These are phyloP conservation scores for Grammomys dolichurus DNA, from an alignment of 2,113 vertebrate species.

Conservation along the genomic window DNA sequence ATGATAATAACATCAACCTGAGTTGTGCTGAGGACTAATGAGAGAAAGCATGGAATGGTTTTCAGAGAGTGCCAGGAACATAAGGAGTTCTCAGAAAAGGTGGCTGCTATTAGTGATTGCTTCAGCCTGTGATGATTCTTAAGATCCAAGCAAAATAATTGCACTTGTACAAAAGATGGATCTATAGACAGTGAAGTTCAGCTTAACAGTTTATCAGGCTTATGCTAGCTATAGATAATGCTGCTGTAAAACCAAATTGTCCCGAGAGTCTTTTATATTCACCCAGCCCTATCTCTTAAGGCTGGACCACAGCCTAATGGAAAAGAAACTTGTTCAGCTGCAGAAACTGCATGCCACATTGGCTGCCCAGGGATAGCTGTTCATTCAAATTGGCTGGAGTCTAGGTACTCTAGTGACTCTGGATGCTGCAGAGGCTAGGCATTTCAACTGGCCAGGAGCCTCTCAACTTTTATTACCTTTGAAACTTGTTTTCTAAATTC, in stretches of 20 bases:
- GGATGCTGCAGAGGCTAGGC: not conserved
- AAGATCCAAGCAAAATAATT: not conserved
- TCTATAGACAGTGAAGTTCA: slow-evolving; percentile 14
- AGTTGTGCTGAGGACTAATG: slow-evolving; percentile 35
- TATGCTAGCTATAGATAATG: not conserved
- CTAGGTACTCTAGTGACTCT: not conserved
- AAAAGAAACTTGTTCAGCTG: not conserved
- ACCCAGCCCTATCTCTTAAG: not conserved
- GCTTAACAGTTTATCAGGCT: not conserved
- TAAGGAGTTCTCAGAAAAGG: slow-evolving; percentile 11
- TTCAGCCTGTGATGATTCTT: not conserved
- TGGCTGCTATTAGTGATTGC: slow-evolving; percentile 21
- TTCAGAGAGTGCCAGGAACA: not conserved
- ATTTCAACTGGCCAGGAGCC: not conserved
- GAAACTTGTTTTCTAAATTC: slow-evolving; percentile 38
- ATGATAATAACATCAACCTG: not conserved
- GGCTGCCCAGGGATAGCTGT: not conserved
- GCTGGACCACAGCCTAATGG: not conserved
- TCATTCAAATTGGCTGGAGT: not conserved
- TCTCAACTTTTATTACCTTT: slow-evolving; percentile 12
- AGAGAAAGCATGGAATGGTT: not conserved
- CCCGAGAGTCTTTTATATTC: slow-evolving; percentile 10
- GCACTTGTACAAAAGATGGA: not conserved
- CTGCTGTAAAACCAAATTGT: not conserved
- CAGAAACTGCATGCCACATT: not conserved